phyloP scores from a whole-genome alignment of 2,113 vertebrate species.

The Otolemur garnettii region DNA sequence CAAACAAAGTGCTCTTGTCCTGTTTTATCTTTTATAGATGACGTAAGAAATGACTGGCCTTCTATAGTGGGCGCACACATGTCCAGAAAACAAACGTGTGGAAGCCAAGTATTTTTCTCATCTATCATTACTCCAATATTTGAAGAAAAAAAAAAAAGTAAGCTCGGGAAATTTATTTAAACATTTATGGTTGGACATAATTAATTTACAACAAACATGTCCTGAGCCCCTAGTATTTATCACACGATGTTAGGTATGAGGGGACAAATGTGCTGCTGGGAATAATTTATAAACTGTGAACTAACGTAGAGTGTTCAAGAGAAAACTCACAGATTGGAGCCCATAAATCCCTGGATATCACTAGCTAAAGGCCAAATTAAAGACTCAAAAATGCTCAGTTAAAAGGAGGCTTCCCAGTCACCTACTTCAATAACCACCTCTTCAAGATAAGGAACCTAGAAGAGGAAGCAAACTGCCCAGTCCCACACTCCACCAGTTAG shows the following conservation, averaged over 20 bases:
- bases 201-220: conserved; percentile 14
- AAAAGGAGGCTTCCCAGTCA: not conserved
- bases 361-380: not conserved
- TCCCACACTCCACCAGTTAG: not conserved
- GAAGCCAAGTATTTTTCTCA: not conserved
- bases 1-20: not conserved
- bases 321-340: not conserved
- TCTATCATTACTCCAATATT: conserved; percentile 33
- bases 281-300: conserved; percentile 6
- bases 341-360: not conserved
- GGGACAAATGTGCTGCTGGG: not conserved
- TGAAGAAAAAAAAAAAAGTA: not conserved
- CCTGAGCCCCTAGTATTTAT: not conserved
- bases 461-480: not conserved
- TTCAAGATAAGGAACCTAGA: conserved; percentile 33
- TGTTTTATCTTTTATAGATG: conserved; percentile 4
- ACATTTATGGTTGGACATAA: not conserved
- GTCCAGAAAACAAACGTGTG: not conserved
- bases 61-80: not conserved
- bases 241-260: not conserved
- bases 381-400: not conserved
- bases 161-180: conserved; percentile 15
- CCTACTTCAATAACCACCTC: not conserved
- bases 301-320: not conserved
- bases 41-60: conserved; percentile 32